These are phyloP conservation scores for Drosophila rufa DNA, from an alignment of 1,140 invertebrate genomes.

Conservation along the genomic window DNA sequence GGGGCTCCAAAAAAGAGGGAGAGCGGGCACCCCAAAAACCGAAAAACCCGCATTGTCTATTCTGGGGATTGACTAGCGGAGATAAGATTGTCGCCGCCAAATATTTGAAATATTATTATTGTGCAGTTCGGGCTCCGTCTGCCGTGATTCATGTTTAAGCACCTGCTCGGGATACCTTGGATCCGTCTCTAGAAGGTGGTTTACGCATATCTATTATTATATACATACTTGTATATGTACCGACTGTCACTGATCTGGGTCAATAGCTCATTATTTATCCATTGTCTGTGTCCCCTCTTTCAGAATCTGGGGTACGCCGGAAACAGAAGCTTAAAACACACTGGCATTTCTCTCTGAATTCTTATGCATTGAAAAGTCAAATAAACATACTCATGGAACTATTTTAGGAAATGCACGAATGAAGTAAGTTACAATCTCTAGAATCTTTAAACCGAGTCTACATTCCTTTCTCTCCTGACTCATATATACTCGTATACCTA, in stretches of 20 bases:
- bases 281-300: no score
- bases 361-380: not conserved
- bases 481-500: slow-evolving; percentile 4
- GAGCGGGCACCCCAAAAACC: not conserved
- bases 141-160: not conserved
- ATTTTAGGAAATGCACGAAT: not conserved
- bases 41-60: slow-evolving; percentile 4
- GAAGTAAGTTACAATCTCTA: not conserved
- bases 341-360: no score
- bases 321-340: no score
- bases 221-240: no score
- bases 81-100: slow-evolving; percentile 24
- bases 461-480: slow-evolving; percentile 2
- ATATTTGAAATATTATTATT: slow-evolving; percentile 23
- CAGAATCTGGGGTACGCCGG: not conserved
- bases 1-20: not conserved
- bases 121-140: not conserved
- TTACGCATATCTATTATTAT: no score
- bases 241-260: slow-evolving; percentile 25
- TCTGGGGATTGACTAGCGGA: slow-evolving; percentile 23
- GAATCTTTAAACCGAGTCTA: not conserved
- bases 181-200: not conserved
- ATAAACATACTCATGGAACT: not conserved
- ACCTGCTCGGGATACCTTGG: not conserved
- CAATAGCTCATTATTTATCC: slow-evolving; percentile 1